phyloP scores from a whole-genome alignment of 2,888 invertebrate genomes.

The Protophormia terraenovae region DNA sequence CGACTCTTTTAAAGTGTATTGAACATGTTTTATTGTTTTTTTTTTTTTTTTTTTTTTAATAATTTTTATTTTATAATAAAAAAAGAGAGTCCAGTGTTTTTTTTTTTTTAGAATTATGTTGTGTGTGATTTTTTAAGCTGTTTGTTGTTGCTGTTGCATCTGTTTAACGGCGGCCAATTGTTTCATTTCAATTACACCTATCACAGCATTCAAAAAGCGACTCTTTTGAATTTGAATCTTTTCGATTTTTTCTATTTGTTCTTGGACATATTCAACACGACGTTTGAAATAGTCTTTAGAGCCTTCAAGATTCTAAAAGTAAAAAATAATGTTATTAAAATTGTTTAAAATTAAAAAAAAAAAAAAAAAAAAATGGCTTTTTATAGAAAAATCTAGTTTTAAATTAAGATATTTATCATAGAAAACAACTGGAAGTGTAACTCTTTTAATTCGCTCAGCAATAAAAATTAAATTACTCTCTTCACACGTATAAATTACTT shows the following conservation, averaged over 20 bases:
- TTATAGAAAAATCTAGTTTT: too few relatives aligned
- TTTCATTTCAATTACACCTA: constrained; percentile 90
- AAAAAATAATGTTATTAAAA: constrained; percentile 11
- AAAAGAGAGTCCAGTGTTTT: constrained; percentile 24
- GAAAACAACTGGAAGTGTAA: too few relatives aligned
- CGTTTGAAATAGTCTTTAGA: constrained; percentile 96
- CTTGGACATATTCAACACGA: constrained; percentile 93
- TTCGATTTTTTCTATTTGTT: constrained; percentile 97
- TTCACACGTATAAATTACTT: too few relatives aligned
- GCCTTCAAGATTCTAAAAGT: constrained; percentile 86
- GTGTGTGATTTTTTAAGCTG: constrained; percentile 64
- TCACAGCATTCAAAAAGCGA: constrained; percentile 89
- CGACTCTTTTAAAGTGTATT: constrained; percentile 21
- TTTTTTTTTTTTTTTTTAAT: too few relatives aligned
- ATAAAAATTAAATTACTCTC: too few relatives aligned
- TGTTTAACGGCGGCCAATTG: constrained; percentile 75
- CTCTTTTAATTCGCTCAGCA: too few relatives aligned
- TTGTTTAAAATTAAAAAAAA: too few relatives aligned
- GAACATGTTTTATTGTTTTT: constrained; percentile 26
- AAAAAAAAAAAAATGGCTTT: not conserved
- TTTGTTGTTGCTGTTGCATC: constrained; percentile 74
- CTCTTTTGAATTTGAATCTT: constrained; percentile 85
- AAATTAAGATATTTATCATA: too few relatives aligned
- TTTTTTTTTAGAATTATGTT: too few relatives aligned
- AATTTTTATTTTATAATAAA: constrained; percentile 21